These are phyloP conservation scores for Drosophila siamana DNA, from an alignment of 2,888 invertebrate genomes.

Conservation along the genomic window DNA sequence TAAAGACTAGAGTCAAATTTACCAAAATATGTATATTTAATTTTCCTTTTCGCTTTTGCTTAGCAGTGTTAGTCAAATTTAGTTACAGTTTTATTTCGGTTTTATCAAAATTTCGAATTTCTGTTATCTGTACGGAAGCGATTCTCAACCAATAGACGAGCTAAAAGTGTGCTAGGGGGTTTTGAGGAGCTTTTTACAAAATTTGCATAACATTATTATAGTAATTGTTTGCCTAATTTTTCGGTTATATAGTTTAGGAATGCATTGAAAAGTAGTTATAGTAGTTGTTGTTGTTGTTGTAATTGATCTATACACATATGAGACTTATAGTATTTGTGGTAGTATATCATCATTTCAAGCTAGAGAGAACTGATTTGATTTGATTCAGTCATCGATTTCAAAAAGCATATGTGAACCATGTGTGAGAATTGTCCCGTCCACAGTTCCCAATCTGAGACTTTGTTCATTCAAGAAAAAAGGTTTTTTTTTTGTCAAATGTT, in stretches of 20 bases:
- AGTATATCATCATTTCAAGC: constrained; percentile 48
- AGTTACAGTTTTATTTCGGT: constrained; percentile 71
- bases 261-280: constrained; percentile 76
- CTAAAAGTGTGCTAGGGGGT: constrained; percentile 69
- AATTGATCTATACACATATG: constrained; percentile 68
- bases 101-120: constrained; percentile 29
- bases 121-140: constrained; percentile 51
- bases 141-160: constrained; percentile 77
- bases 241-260: constrained; percentile 53
- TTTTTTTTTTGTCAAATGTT: constrained; percentile 47
- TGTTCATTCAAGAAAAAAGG: constrained; percentile 67
- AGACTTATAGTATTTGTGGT: constrained; percentile 48
- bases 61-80: constrained; percentile 80
- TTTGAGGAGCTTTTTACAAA: constrained; percentile 66
- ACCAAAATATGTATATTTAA: constrained; percentile 71
- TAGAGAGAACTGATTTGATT: constrained; percentile 19
- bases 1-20: constrained; percentile 77
- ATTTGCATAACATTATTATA: constrained; percentile 26
- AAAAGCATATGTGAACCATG: constrained; percentile 86
- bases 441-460: constrained; percentile 91
- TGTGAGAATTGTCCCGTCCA: constrained; percentile 92
- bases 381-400: constrained; percentile 31
- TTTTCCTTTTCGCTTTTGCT: constrained; percentile 21
- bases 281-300: constrained; percentile 56
- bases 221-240: constrained; percentile 33